Conservation (phyloP, 1,140 invertebrate genomes). For the Paralvinella palmiformis region DNA sequence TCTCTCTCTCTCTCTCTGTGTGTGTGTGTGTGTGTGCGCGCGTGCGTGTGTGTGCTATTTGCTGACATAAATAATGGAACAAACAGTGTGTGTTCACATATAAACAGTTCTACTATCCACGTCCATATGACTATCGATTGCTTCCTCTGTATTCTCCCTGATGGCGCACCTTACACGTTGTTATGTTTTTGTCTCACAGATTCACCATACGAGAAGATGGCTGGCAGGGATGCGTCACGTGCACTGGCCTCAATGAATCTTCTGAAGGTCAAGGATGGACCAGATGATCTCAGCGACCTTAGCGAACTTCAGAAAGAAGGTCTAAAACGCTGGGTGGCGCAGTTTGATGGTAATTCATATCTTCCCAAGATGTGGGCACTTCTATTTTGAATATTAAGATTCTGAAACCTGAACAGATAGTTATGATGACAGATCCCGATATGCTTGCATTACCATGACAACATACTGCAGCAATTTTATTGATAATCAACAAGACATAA, state of each 20-base stretch:
- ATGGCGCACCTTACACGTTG: not conserved
- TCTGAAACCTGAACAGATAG: too few species aligned
- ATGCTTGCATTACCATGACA: too few species aligned
- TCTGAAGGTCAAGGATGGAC: slow-evolving; percentile 3
- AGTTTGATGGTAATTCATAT: slow-evolving; percentile 14
- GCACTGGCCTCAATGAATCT: slow-evolving; percentile 2
- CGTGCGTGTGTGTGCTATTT: not conserved
- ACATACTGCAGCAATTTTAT: too few species aligned
- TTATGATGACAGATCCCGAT: too few species aligned
- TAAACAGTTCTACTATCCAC: not conserved
- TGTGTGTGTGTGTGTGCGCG: not conserved
- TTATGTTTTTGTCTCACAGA: not conserved
- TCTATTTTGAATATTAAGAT: too few species aligned
- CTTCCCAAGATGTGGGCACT: too few species aligned
- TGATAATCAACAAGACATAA: too few species aligned
- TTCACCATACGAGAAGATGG: not conserved
- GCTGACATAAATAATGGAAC: not conserved
- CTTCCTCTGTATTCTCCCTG: not conserved
- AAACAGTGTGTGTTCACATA: not conserved
- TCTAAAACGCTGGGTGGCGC: not conserved
- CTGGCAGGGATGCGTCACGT: slow-evolving; percentile 4
- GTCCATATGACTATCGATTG: not conserved
- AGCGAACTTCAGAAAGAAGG: not conserved
- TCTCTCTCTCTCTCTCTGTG: too few species aligned
- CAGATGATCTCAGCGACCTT: slow-evolving; percentile 9